A percentile compares a stretch with the other conserved stretches of the same genome.
Conservation (phyloP, 2,113 vertebrate genomes). For the Speoplatyrhinus poulsoni region DNA sequence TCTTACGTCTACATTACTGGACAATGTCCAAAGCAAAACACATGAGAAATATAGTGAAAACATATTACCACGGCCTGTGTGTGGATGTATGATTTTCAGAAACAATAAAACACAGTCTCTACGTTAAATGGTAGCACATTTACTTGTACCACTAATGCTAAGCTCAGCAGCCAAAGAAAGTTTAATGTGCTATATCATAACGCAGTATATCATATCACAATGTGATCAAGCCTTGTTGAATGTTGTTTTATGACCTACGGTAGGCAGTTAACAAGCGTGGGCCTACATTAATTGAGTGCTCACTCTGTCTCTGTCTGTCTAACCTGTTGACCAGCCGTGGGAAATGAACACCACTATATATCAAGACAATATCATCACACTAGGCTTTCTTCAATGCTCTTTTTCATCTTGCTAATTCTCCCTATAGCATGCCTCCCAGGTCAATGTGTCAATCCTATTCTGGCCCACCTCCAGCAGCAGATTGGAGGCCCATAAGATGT, state of each 20-base stretch:
- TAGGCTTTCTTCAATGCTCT: constrained; percentile 42
- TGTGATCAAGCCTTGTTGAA: constrained; percentile 14
- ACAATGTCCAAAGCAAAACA: too few species aligned
- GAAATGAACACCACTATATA: neutral
- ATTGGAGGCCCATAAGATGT: constrained; percentile 72
- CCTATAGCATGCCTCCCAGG: constrained; percentile 40
- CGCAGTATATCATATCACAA: too few species aligned
- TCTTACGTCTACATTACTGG: too few species aligned
- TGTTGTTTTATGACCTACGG: constrained; percentile 14
- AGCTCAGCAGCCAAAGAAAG: too few species aligned
- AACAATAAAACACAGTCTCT: too few species aligned
- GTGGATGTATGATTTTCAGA: too few species aligned
- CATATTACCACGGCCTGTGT: too few species aligned
- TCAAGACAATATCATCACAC: constrained; percentile 32
- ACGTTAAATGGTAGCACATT: too few species aligned
- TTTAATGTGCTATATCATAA: too few species aligned
- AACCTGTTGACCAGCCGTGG: constrained; percentile 30
- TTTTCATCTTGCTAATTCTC: constrained; percentile 46
- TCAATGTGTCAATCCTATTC: constrained; percentile 57
- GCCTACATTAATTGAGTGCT: neutral
- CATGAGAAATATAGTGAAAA: too few species aligned
- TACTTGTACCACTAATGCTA: too few species aligned
- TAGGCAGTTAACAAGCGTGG: neutral
- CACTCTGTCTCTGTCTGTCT: neutral
- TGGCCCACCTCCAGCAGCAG: constrained; percentile 60